Conservation (phyloP, 2,888 invertebrate species). For the Nebria salina region DNA sequence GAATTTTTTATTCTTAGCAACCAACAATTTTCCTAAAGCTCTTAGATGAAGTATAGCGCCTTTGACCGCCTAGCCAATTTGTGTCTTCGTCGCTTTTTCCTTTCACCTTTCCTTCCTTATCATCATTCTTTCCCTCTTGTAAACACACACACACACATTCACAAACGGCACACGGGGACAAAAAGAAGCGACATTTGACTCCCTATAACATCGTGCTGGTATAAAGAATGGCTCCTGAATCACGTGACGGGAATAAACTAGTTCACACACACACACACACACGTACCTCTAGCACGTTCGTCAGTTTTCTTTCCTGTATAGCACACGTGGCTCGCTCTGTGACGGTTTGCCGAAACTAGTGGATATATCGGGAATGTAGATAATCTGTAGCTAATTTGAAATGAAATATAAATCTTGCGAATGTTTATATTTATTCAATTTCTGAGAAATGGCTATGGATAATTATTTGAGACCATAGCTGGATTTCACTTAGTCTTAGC, state of each 20-base stretch:
- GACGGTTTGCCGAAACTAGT: neutral
- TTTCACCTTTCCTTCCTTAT: constrained; percentile 55
- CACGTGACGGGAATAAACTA: constrained; percentile 61
- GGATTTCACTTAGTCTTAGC: too few species aligned
- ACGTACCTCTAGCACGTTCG: neutral
- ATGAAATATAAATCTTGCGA: too few species aligned
- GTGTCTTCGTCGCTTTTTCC: constrained; percentile 55
- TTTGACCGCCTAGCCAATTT: constrained; percentile 48
- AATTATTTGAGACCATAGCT: too few species aligned
- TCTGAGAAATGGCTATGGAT: too few species aligned
- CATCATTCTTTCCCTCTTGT: constrained; percentile 52
- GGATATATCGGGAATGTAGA: neutral
- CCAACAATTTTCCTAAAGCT: constrained; percentile 17
- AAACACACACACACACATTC: neutral
- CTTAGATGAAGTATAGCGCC: neutral
- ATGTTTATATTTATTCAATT: too few species aligned
- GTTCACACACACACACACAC: constrained; percentile 4
- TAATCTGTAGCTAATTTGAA: neutral
- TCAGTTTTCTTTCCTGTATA: neutral
- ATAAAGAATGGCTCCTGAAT: constrained; percentile 62
- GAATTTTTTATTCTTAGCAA: neutral
- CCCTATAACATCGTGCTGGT: constrained; percentile 54
- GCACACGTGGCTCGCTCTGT: neutral
- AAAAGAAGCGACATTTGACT: neutral
- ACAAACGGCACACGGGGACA: constrained; percentile 41